These are phyloP conservation scores for Bovichtus variegatus DNA, from an alignment of 2,797 vertebrate species.

Conservation along the genomic window DNA sequence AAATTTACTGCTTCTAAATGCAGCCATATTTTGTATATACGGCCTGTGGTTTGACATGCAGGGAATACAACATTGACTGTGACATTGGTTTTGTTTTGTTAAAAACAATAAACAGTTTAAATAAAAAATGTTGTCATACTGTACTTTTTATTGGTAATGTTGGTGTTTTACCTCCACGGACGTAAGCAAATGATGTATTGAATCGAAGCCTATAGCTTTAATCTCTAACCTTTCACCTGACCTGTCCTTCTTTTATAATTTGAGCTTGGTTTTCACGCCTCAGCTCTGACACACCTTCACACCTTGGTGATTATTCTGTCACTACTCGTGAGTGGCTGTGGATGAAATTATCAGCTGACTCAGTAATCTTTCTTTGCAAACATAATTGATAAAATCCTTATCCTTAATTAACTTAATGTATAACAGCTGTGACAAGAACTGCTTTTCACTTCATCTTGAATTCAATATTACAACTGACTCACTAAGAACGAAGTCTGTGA, in stretches of 20 bases:
- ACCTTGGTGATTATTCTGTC: not conserved
- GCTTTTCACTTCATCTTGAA: not conserved
- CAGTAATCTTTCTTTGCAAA: not conserved
- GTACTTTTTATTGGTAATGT: slow-evolving; percentile 12
- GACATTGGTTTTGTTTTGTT: slow-evolving; percentile 67
- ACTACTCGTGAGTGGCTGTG: not conserved
- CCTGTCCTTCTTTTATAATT: not conserved
- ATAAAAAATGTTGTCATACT: slow-evolving; percentile 33
- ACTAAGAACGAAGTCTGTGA: not conserved
- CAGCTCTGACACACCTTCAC: slow-evolving; percentile 2
- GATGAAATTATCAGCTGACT: not conserved
- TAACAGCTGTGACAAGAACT: not conserved
- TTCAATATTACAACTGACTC: not conserved
- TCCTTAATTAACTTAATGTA: not conserved
- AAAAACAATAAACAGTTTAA: slow-evolving; percentile 76
- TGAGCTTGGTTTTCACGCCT: not conserved
- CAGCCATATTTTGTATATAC: slow-evolving; percentile 62
- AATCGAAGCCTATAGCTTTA: not conserved
- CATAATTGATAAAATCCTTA: not conserved
- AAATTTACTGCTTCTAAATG: slow-evolving; percentile 22
- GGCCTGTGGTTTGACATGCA: slow-evolving; percentile 47
- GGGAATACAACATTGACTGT: slow-evolving; percentile 47
- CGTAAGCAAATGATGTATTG: not conserved
- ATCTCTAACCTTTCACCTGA: not conserved
- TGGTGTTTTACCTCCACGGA: not conserved